A percentile compares a stretch with the other conserved stretches of the same genome.
These are phyloP conservation scores for Spodoptera littoralis DNA, from an alignment of 2,888 invertebrate species.

Conservation along the genomic window DNA sequence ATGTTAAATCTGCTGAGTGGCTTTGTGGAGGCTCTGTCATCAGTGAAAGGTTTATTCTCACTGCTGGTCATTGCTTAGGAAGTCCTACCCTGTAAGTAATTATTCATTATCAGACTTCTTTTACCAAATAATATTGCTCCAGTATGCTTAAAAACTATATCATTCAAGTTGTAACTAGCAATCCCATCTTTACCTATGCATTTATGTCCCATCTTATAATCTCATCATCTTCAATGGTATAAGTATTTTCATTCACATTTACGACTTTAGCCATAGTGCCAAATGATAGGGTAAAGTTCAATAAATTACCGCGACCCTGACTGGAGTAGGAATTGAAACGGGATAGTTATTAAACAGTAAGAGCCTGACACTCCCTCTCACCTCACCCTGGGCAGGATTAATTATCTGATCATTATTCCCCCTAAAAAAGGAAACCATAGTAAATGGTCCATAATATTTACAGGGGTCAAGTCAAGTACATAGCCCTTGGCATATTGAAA, in stretches of 20 bases:
- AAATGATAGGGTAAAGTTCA: no score
- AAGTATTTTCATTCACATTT: no score
- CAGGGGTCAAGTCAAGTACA: slow-evolving; percentile 56
- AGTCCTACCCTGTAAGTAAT: slow-evolving; percentile 6
- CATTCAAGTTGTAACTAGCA: neutral
- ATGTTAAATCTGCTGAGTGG: slow-evolving; percentile 16
- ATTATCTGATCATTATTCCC: neutral
- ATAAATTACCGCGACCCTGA: no score
- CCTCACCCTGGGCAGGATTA: no score
- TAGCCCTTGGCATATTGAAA: slow-evolving; percentile 58
- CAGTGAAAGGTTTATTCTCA: slow-evolving; percentile 31
- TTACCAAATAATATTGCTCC: no score
- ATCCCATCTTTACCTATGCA: neutral
- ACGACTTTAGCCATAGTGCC: no score
- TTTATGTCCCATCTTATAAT: neutral
- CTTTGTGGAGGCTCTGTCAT: slow-evolving; percentile 33
- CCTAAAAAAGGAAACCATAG: neutral
- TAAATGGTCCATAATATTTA: slow-evolving; percentile 3
- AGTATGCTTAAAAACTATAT: neutral
- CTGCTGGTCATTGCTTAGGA: slow-evolving; percentile 26
- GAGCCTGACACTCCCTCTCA: no score
- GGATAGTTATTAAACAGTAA: neutral
- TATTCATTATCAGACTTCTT: neutral
- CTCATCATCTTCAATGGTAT: no score
- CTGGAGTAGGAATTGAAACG: no score